Conservation (phyloP, 2,797 vertebrate species). For the Oreortyx pictus region DNA sequence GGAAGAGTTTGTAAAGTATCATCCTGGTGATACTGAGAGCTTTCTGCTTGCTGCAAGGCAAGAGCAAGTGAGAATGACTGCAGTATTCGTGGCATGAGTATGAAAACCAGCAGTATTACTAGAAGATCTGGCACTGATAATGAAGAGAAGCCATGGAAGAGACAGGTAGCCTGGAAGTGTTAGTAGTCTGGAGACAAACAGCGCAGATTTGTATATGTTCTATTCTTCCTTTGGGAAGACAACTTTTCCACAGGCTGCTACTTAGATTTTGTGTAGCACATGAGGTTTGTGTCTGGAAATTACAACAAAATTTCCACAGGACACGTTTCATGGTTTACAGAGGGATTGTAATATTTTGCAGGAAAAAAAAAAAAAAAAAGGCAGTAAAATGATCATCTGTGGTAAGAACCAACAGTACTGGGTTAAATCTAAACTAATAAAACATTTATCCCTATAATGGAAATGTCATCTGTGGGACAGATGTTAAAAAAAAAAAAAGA, state of each 20-base stretch:
- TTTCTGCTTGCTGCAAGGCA: background rate
- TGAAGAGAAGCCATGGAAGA: background rate
- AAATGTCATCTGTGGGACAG: background rate
- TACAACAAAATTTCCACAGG: background rate
- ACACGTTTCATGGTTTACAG: background rate
- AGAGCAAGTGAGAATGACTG: background rate
- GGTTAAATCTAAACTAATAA: background rate
- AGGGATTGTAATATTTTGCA: background rate
- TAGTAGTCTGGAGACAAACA: background rate
- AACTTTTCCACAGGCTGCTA: rapidly evolving
- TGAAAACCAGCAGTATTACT: background rate
- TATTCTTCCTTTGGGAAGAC: background rate
- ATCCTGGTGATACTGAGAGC: background rate
- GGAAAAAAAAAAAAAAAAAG: background rate
- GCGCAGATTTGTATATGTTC: background rate
- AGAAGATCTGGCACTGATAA: rapidly evolving
- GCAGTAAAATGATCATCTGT: background rate
- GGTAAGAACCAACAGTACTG: background rate
- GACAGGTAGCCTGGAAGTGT: background rate
- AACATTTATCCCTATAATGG: background rate
- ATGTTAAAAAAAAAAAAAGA: background rate
- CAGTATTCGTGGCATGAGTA: background rate
- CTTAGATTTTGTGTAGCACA: background rate
- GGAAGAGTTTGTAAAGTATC: background rate
- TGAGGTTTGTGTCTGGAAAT: background rate